A percentile compares a stretch with the other conserved stretches of the same genome.
phyloP scores from a whole-genome alignment of 2,113 vertebrate genomes.

The Lipotes vexillifer region DNA sequence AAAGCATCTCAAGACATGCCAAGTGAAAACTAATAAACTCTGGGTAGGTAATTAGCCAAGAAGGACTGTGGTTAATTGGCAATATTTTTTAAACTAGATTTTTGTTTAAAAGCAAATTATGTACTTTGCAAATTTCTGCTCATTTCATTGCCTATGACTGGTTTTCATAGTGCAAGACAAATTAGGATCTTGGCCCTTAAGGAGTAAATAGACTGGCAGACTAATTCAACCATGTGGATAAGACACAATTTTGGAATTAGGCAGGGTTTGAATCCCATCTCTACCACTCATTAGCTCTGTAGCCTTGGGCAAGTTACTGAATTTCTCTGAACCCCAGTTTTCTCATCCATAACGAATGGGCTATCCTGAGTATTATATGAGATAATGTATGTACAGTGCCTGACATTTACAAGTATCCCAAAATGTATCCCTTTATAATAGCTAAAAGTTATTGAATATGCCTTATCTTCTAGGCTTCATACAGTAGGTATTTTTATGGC shows the following conservation, averaged over 20 bases:
- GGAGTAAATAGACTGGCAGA: neutral
- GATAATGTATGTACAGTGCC: neutral
- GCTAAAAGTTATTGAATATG: neutral
- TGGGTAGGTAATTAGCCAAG: slow-evolving; percentile 57
- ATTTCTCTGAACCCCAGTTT: neutral
- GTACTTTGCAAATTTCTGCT: slow-evolving; percentile 59
- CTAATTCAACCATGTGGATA: neutral
- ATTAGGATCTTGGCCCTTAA: neutral
- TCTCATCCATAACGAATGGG: neutral
- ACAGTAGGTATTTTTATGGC: neutral
- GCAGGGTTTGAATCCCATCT: neutral
- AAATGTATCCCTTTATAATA: neutral
- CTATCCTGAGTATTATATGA: neutral
- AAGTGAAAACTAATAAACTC: slow-evolving; percentile 65
- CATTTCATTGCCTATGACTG: slow-evolving; percentile 16
- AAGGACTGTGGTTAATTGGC: slow-evolving; percentile 47
- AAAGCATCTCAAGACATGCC: slow-evolving; percentile 21
- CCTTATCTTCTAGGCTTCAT: neutral
- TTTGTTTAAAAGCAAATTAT: slow-evolving; percentile 70
- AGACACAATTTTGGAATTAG: neutral
- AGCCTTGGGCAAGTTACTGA: neutral
- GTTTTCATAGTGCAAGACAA: slow-evolving; percentile 55
- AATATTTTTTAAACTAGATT: slow-evolving; percentile 66
- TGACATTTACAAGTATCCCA: neutral
- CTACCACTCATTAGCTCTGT: neutral